Conservation (phyloP, 2,113 vertebrate species). For the human region DNA sequence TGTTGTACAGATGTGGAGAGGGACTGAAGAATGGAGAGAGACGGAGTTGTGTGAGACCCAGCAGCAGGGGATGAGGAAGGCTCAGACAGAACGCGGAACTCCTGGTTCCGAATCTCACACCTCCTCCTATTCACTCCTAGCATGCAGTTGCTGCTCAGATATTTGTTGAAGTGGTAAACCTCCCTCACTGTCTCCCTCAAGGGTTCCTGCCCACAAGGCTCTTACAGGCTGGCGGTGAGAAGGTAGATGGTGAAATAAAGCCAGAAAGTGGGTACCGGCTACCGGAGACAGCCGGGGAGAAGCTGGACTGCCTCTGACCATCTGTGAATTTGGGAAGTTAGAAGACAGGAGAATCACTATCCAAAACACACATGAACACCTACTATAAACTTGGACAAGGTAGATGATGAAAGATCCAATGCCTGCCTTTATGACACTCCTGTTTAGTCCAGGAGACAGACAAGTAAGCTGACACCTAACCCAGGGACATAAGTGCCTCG, state of each 20-base stretch:
- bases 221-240: no score
- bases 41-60: background rate
- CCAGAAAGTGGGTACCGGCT: background rate
- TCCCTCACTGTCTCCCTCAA: rapidly evolving
- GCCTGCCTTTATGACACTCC: background rate
- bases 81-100: background rate
- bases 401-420: background rate
- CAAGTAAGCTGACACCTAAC: background rate
- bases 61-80: background rate
- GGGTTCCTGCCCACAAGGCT: no score
- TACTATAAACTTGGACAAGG: background rate
- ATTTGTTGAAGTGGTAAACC: background rate
- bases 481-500: background rate
- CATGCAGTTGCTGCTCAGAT: background rate
- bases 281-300: background rate
- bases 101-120: background rate
- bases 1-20: background rate
- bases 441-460: background rate
- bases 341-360: background rate
- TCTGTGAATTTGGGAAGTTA: background rate
- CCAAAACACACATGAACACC: background rate
- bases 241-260: background rate
- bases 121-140: background rate
- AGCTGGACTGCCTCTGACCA: background rate
- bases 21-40: background rate